Evolutionary conservation across 2,797 vertebrate species (phyloP).

Genomic region (Acipenser transmontanus): DNA sequence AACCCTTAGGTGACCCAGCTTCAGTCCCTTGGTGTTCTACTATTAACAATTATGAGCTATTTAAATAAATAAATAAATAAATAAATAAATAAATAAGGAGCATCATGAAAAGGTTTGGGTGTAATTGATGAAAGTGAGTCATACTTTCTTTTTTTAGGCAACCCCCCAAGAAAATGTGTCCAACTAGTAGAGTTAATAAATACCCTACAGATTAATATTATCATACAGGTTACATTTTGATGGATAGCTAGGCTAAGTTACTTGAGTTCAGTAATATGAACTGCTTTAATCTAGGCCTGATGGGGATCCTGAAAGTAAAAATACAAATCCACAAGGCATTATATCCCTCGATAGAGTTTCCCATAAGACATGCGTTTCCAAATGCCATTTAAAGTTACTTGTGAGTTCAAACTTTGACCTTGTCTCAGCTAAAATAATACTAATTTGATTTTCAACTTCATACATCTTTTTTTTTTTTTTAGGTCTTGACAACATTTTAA

Average conservation of each 20-base stretch:
- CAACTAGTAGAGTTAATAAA: conserved; percentile 47
- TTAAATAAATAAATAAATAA: conserved; percentile 21
- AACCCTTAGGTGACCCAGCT: conserved; percentile 5
- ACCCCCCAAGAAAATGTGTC: conserved; percentile 23
- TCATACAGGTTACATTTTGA: conserved; percentile 35
- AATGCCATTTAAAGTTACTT: conserved; percentile 35
- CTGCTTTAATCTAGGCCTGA: conserved; percentile 29
- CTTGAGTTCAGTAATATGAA: conserved; percentile 32
- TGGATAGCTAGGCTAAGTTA: conserved; percentile 49
- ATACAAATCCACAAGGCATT: conserved; percentile 32
- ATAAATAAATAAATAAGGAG: neutral
- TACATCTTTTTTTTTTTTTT: too few species aligned
- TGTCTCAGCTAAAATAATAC: too few species aligned
- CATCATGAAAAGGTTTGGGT: conserved; percentile 32
- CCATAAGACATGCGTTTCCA: conserved; percentile 31
- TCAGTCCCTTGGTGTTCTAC: conserved; percentile 15
- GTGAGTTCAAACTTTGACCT: neutral
- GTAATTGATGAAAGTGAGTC: conserved; percentile 30
- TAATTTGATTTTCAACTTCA: too few species aligned
- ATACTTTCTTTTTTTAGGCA: neutral
- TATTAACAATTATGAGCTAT: conserved; percentile 23
- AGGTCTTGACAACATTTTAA: too few species aligned
- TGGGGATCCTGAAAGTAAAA: neutral
- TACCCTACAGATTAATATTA: conserved; percentile 38
- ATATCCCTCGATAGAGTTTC: conserved; percentile 31